phyloP scores from a whole-genome alignment of 2,888 invertebrate species.

The Leucoma salicis region DNA sequence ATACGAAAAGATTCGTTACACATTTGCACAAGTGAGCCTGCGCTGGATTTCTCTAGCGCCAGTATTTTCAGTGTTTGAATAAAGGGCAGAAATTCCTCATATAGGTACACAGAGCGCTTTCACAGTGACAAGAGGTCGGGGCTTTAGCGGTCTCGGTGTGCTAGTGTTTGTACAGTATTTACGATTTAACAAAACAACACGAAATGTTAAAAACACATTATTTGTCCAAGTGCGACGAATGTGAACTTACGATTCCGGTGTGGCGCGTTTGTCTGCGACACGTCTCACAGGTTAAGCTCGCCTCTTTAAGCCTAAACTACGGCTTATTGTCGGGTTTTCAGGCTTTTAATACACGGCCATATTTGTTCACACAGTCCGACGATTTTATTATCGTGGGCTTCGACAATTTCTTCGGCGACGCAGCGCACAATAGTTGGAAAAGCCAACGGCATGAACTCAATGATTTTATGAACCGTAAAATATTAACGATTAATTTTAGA shows the following conservation, averaged over 20 bases:
- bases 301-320: conserved; percentile 69
- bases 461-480: conserved; percentile 66
- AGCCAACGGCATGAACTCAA: conserved; percentile 42
- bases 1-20: conserved; percentile 35
- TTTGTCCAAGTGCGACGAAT: conserved; percentile 80
- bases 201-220: conserved; percentile 82
- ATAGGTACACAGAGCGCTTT: conserved; percentile 53
- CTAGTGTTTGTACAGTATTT: conserved; percentile 77
- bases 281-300: conserved; percentile 65
- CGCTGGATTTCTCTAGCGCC: conserved; percentile 11
- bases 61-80: conserved; percentile 49
- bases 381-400: conserved; percentile 63
- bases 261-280: conserved; percentile 74
- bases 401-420: conserved; percentile 44
- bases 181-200: conserved; percentile 82
- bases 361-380: conserved; percentile 58
- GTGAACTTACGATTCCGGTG: conserved; percentile 72
- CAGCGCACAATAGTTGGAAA: conserved; percentile 54
- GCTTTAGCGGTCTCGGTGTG: conserved; percentile 52
- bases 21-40: conserved; percentile 20
- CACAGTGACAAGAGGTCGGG: conserved; percentile 49
- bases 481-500: conserved; percentile 45
- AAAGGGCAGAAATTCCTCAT: conserved; percentile 65
- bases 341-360: conserved; percentile 60
- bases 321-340: conserved; percentile 72